Evolutionary conservation across 2,113 vertebrate species (phyloP).

Genomic region (Peucedramus taeniatus): DNA sequence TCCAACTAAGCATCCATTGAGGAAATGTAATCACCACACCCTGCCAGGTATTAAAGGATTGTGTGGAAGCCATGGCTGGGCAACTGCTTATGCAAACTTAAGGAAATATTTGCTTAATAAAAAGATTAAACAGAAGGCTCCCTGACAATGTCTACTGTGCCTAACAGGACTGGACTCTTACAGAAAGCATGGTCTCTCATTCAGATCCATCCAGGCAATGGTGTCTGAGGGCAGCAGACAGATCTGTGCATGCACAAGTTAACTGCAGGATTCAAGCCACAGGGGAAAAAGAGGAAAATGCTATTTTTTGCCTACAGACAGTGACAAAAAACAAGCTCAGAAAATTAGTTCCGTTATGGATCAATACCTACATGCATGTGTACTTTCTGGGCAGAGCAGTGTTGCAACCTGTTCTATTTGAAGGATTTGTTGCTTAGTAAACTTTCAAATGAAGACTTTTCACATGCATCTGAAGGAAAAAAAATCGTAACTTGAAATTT

Average conservation of each 20-base stretch:
- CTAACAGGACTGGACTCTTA: not conserved
- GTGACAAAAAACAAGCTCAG: not conserved
- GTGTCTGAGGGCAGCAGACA: not conserved
- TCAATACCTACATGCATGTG: not conserved
- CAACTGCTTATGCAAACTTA: not conserved
- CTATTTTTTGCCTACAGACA: not conserved
- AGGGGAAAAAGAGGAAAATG: not conserved
- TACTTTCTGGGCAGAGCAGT: not conserved
- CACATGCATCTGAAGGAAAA: not conserved
- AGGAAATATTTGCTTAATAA: conserved; percentile 22
- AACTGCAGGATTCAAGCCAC: not conserved
- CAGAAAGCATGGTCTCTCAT: not conserved
- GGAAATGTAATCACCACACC: conserved; percentile 33
- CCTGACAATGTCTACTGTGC: not conserved
- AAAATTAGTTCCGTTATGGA: not conserved
- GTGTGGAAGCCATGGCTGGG: not conserved
- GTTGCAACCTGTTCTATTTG: not conserved
- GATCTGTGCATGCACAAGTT: not conserved
- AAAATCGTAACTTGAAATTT: not conserved
- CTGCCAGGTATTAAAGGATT: conserved; percentile 8
- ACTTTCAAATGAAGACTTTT: not conserved
- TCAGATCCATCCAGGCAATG: not conserved
- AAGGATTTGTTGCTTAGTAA: not conserved
- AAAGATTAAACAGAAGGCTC: not conserved
- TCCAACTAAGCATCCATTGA: too few species aligned